Conservation (phyloP, 2,113 vertebrate genomes). For the Zeus faber region DNA sequence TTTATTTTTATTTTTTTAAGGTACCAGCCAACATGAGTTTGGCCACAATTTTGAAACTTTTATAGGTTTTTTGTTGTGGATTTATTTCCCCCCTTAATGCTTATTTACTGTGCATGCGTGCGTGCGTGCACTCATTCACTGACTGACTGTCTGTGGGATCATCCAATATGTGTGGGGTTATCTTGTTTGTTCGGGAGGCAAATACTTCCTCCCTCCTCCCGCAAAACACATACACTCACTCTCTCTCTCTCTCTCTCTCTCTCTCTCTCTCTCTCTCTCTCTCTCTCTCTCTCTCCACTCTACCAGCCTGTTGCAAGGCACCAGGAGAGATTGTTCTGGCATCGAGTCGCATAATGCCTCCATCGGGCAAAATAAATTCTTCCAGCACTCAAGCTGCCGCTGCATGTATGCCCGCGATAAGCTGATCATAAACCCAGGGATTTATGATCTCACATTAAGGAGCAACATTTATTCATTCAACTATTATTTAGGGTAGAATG, state of each 20-base stretch:
- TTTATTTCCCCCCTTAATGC: slow-evolving; percentile 1
- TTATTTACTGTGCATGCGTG: background rate
- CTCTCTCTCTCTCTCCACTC: background rate
- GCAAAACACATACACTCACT: too few species aligned
- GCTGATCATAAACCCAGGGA: slow-evolving; percentile 56
- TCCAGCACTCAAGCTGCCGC: slow-evolving; percentile 37
- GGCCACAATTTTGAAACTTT: slow-evolving; percentile 33
- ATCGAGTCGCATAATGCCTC: slow-evolving; percentile 24
- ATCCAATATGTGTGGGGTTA: slow-evolving; percentile 15
- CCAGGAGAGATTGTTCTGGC: slow-evolving; percentile 41
- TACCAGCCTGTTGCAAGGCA: slow-evolving; percentile 7
- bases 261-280: background rate
- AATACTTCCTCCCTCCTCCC: slow-evolving; percentile 16
- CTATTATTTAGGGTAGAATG: slow-evolving; percentile 56
- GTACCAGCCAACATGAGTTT: slow-evolving; percentile 17
- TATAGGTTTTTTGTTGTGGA: slow-evolving; percentile 12
- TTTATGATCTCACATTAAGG: slow-evolving; percentile 63
- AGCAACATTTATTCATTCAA: slow-evolving; percentile 52
- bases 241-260: background rate
- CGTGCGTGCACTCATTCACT: background rate
- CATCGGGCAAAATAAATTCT: slow-evolving; percentile 44
- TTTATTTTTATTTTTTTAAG: too few species aligned
- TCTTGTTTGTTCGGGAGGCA: slow-evolving; percentile 28
- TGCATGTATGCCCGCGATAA: slow-evolving; percentile 57
- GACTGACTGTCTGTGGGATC: background rate